Percentiles rank a stretch among this genome's conserved stretches.
Evolutionary conservation across 2,797 vertebrate species (phyloP).

Genomic region (Lithobates sylvaticus): DNA sequence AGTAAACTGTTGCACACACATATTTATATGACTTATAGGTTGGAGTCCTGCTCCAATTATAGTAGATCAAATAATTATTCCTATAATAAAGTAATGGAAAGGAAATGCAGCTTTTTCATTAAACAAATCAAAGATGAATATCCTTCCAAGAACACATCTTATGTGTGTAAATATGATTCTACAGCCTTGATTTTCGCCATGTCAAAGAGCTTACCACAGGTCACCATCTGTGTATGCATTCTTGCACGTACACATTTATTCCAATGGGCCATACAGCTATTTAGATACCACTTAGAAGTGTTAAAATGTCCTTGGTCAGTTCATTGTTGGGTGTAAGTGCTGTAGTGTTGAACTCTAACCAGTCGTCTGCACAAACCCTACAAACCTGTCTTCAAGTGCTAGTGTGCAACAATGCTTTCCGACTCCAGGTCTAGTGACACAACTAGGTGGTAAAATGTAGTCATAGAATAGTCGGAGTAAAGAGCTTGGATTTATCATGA

Average conservation of each 20-base stretch:
- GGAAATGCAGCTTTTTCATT: too few relatives aligned
- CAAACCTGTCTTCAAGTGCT: conserved; percentile 51
- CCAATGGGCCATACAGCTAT: neutral
- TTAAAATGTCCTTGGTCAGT: conserved; percentile 59
- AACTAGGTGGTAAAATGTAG: conserved; percentile 18
- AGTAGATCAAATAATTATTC: too few relatives aligned
- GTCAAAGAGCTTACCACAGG: neutral
- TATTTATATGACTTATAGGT: too few relatives aligned
- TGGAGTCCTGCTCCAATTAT: too few relatives aligned
- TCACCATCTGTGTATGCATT: neutral
- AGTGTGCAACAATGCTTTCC: conserved; percentile 26
- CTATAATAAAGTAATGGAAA: too few relatives aligned
- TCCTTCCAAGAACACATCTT: neutral
- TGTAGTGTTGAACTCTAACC: conserved; percentile 58
- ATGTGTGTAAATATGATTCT: neutral
- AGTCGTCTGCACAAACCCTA: conserved; percentile 50
- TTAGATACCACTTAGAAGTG: conserved; percentile 27
- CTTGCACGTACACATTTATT: conserved; percentile 28
- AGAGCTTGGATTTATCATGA: conserved; percentile 41
- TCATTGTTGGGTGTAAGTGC: conserved; percentile 45
- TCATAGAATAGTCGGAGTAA: neutral
- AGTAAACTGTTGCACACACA: too few relatives aligned
- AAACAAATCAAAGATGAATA: too few relatives aligned
- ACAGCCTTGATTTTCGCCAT: neutral
- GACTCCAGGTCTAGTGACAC: conserved; percentile 38